Conservation (phyloP, 2,113 vertebrate genomes). For the Phocoena sinus region DNA sequence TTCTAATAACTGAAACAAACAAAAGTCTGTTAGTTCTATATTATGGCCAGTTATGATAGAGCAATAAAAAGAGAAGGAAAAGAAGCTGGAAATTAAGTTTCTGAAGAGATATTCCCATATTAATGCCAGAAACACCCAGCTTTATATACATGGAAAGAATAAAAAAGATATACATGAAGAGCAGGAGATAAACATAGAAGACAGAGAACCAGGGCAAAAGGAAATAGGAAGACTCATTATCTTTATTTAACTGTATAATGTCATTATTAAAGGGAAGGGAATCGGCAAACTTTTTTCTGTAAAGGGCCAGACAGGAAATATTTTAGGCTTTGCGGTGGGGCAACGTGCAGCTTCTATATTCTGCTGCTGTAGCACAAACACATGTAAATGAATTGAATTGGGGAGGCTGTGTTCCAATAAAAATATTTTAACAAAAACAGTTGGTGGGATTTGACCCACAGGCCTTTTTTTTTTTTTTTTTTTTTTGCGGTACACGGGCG, state of each 20-base stretch:
- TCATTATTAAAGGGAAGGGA: neutral
- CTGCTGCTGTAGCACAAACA: neutral
- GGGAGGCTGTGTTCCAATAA: neutral
- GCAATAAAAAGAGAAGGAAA: neutral
- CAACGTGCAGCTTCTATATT: neutral
- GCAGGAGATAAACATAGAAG: neutral
- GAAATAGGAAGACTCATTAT: neutral
- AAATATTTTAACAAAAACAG: neutral
- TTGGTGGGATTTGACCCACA: neutral
- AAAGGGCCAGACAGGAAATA: neutral
- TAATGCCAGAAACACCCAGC: neutral
- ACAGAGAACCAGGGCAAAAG: neutral
- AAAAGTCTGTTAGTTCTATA: neutral
- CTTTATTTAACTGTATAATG: neutral
- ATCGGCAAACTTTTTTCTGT: neutral
- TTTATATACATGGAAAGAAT: neutral
- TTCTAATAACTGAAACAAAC: constrained; percentile 14
- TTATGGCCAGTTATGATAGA: neutral
- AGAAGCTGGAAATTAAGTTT: neutral
- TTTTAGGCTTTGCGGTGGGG: neutral
- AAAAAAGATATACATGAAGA: neutral
- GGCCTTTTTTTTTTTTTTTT: neutral
- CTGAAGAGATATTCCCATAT: neutral
- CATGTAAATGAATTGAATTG: neutral
- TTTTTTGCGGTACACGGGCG: no score